phyloP scores from a whole-genome alignment of 1,140 invertebrate species.

The Theocolax elegans region DNA sequence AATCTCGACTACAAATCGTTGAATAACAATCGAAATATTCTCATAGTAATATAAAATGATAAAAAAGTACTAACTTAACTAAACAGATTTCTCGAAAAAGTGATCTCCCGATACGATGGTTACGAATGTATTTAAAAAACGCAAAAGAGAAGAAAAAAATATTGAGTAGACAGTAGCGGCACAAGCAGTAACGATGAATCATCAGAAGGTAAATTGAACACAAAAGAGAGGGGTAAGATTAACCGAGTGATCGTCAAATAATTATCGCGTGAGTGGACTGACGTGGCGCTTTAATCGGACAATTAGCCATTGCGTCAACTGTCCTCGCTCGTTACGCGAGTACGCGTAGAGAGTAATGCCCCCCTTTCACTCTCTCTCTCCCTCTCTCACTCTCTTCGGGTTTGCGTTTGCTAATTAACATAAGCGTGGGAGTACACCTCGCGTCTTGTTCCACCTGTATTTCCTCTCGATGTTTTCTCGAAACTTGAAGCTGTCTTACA shows the following conservation, averaged over 20 bases:
- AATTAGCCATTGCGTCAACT: constrained; percentile 55
- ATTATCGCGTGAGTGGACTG: constrained; percentile 45
- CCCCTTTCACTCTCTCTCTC: background rate
- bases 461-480: background rate
- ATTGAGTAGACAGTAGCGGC: too few species aligned
- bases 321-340: constrained; percentile 35
- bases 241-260: constrained; percentile 44
- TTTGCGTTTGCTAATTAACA: constrained; percentile 19
- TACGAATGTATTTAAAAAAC: too few species aligned
- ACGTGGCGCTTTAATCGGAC: constrained; percentile 50
- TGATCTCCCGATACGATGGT: too few species aligned
- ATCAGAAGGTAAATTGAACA: background rate
- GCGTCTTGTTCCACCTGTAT: background rate
- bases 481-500: background rate
- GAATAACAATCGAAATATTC: too few species aligned
- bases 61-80: too few species aligned
- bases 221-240: constrained; percentile 22
- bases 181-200: too few species aligned
- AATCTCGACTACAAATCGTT: too few species aligned
- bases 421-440: background rate
- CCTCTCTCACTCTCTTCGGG: background rate
- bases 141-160: too few species aligned
- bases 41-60: too few species aligned
- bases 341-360: constrained; percentile 2
- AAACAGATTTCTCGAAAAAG: too few species aligned